A percentile compares a stretch with the other conserved stretches of the same genome.
phyloP scores from a whole-genome alignment of 2,113 vertebrate species.

The Chroicocephalus ridibundus region DNA sequence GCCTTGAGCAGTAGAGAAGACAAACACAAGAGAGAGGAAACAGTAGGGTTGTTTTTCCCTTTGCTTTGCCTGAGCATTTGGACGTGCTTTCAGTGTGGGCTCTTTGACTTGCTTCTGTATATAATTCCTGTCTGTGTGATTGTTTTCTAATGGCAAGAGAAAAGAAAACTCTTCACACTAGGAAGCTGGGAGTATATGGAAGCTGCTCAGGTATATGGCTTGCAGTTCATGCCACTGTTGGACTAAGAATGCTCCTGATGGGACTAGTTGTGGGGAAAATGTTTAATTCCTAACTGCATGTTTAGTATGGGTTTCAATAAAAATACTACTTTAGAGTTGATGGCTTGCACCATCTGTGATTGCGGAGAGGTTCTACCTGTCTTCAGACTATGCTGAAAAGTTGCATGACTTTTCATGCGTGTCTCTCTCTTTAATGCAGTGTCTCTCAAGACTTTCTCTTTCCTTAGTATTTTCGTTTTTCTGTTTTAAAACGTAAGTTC shows the following conservation, averaged over 20 bases:
- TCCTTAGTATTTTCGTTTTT: not conserved
- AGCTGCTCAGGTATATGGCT: fast-evolving
- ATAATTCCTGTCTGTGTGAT: fast-evolving
- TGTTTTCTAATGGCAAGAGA: not conserved
- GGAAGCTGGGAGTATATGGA: not conserved
- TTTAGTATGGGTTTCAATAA: not conserved
- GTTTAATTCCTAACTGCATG: fast-evolving
- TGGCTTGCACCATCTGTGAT: fast-evolving
- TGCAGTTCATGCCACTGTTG: fast-evolving
- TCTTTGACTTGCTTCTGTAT: not conserved
- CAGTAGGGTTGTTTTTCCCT: not conserved
- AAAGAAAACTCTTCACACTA: fast-evolving
- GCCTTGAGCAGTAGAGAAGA: not conserved
- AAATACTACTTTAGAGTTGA: fast-evolving
- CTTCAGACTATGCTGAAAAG: not conserved
- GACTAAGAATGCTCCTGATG: too few relatives aligned
- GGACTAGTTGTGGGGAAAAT: not conserved
- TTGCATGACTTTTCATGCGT: not conserved
- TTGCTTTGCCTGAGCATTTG: not conserved
- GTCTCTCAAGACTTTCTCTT: not conserved
- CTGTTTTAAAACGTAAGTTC: not conserved
- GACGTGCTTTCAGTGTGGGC: not conserved
- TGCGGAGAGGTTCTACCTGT: not conserved
- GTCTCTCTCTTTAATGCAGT: too few relatives aligned
- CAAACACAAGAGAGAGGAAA: not conserved